A percentile compares a stretch with the other conserved stretches of the same genome.
These are phyloP conservation scores for Piprites chloris DNA, from an alignment of 2,113 vertebrate genomes.

Conservation along the genomic window DNA sequence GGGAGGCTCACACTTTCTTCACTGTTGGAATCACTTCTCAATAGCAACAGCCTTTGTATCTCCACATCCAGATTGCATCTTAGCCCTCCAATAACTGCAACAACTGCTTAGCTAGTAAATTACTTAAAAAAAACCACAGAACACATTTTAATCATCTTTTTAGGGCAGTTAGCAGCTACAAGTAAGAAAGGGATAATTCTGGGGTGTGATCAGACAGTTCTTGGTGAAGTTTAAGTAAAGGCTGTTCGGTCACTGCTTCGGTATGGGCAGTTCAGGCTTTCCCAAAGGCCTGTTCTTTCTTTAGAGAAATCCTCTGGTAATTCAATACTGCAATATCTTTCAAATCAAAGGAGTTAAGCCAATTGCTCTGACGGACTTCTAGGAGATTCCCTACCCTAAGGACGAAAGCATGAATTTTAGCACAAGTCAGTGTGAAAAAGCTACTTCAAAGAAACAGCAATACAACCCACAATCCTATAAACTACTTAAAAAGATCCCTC, in stretches of 20 bases:
- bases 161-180: not conserved
- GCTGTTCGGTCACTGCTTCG: not conserved
- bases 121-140: not conserved
- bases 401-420: not conserved
- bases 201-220: not conserved
- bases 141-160: not conserved
- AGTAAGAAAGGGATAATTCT: not conserved
- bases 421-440: slow-evolving; percentile 41
- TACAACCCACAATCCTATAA: slow-evolving; percentile 9
- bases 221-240: not conserved
- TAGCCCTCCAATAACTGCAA: not conserved
- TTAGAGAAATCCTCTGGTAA: slow-evolving; percentile 31
- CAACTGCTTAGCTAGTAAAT: not conserved
- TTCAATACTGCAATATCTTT: slow-evolving; percentile 18
- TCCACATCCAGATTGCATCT: not conserved
- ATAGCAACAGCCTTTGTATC: not conserved
- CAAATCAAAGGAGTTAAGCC: slow-evolving; percentile 41
- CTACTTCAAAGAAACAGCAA: slow-evolving; percentile 43
- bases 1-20: not conserved
- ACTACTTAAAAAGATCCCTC: slow-evolving; percentile 1
- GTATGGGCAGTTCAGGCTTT: not conserved
- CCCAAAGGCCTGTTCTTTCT: not conserved
- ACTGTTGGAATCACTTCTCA: not conserved
- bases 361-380: slow-evolving; percentile 33
- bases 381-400: not conserved